These are phyloP conservation scores for Bellardia bayeri DNA, from an alignment of 2,888 invertebrate species.

Conservation along the genomic window DNA sequence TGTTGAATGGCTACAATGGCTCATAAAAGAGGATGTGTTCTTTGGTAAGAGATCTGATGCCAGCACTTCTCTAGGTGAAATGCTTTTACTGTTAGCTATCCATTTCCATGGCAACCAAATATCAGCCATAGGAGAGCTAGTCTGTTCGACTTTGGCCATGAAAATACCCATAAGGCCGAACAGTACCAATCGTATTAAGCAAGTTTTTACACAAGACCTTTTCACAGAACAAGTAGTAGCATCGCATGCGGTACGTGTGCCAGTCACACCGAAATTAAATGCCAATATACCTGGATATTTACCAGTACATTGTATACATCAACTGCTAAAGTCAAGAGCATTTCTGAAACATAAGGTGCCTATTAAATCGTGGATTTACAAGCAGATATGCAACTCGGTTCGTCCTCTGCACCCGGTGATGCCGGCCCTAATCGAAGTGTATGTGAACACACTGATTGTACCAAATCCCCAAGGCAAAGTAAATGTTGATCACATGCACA, in stretches of 20 bases:
- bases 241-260: conserved; percentile 97
- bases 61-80: conserved; percentile 96
- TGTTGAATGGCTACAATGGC: conserved; percentile 97
- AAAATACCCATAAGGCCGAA: conserved; percentile 94
- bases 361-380: conserved; percentile 98
- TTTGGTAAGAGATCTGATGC: conserved; percentile 93
- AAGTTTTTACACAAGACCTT: conserved; percentile 97
- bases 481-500: conserved; percentile 91
- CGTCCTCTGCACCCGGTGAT: conserved; percentile 97
- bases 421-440: conserved; percentile 96
- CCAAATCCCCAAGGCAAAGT: conserved; percentile 84
- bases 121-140: conserved; percentile 95
- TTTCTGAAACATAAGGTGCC: conserved; percentile 98
- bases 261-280: conserved; percentile 95
- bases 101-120: conserved; percentile 98
- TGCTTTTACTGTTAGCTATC: conserved; percentile 97
- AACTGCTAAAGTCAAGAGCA: conserved; percentile 95
- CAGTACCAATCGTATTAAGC: conserved; percentile 94
- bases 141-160: conserved; percentile 97
- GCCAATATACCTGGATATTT: conserved; percentile 95
- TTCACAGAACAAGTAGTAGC: conserved; percentile 99
- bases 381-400: conserved; percentile 94
- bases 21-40: conserved; percentile 95
- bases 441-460: conserved; percentile 95
- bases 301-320: conserved; percentile 98